Evolutionary conservation across 2,113 vertebrate species (phyloP).

Genomic region (Myiopsitta monachus): DNA sequence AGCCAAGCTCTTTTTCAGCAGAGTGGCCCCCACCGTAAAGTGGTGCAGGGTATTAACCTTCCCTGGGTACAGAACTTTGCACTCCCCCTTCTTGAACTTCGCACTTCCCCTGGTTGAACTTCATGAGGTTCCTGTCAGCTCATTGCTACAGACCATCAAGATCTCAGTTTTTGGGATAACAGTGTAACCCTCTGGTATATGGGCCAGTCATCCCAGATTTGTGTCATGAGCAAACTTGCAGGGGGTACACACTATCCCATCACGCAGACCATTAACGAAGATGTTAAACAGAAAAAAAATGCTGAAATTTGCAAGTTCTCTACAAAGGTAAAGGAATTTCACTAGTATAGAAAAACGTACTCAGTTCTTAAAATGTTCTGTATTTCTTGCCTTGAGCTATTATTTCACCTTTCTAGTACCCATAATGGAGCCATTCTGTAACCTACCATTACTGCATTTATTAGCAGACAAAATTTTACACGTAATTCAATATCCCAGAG

Average conservation of each 20-base stretch:
- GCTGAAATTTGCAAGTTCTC: not conserved
- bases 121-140: not conserved
- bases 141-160: not conserved
- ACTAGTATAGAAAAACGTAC: not conserved
- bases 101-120: not conserved
- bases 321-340: not conserved
- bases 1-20: not conserved
- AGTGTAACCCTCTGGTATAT: fast-evolving
- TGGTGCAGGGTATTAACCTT: not conserved
- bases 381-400: not conserved
- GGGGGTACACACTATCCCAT: not conserved
- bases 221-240: not conserved
- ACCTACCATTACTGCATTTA: not conserved
- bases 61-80: not conserved
- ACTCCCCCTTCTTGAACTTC: not conserved
- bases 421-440: not conserved
- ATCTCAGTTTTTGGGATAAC: not conserved
- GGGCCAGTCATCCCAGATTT: not conserved
- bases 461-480: not conserved
- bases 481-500: not conserved
- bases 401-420: not conserved
- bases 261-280: not conserved
- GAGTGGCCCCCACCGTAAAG: not conserved
- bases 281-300: not conserved
- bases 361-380: not conserved